Conservation (phyloP, 2,888 invertebrate genomes). For the Electrophaes corylata region DNA sequence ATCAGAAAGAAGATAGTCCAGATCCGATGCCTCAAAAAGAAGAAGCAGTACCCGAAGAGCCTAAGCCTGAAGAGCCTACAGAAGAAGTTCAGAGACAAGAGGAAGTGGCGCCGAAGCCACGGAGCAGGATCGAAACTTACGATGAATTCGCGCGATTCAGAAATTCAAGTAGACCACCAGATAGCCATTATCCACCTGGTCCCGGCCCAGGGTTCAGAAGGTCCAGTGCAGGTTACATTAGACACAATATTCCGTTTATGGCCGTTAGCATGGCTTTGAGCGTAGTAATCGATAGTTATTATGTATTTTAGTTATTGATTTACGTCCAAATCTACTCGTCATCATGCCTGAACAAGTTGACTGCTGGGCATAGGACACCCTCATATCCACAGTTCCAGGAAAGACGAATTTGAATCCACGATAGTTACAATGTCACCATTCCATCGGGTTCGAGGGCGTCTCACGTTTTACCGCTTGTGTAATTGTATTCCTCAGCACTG, state of each 20-base stretch:
- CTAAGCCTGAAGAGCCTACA: slow-evolving; percentile 15
- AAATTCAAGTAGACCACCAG: slow-evolving; percentile 56
- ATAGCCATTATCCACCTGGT: slow-evolving; percentile 52
- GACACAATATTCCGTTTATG: slow-evolving; percentile 5
- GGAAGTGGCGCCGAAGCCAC: slow-evolving; percentile 28
- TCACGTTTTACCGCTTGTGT: no score
- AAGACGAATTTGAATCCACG: no score
- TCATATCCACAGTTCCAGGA: no score
- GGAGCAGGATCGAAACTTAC: slow-evolving; percentile 55
- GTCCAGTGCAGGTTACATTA: slow-evolving; percentile 19
- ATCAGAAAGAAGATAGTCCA: slow-evolving; percentile 15
- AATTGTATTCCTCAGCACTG: no score
- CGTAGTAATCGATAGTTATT: background rate
- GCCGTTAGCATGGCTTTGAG: background rate
- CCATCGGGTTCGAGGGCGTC: no score
- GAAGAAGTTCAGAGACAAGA: slow-evolving; percentile 25
- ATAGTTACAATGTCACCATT: no score
- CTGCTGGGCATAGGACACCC: no score
- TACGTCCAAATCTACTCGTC: no score
- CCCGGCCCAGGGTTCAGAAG: slow-evolving; percentile 38
- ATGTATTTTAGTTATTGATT: no score
- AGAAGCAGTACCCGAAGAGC: slow-evolving; percentile 10
- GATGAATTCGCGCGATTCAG: slow-evolving; percentile 53
- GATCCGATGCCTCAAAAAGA: slow-evolving; percentile 5
- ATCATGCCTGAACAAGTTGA: no score